These are phyloP conservation scores for Heliconius hermathena DNA, from an alignment of 1,140 invertebrate genomes.

Conservation along the genomic window DNA sequence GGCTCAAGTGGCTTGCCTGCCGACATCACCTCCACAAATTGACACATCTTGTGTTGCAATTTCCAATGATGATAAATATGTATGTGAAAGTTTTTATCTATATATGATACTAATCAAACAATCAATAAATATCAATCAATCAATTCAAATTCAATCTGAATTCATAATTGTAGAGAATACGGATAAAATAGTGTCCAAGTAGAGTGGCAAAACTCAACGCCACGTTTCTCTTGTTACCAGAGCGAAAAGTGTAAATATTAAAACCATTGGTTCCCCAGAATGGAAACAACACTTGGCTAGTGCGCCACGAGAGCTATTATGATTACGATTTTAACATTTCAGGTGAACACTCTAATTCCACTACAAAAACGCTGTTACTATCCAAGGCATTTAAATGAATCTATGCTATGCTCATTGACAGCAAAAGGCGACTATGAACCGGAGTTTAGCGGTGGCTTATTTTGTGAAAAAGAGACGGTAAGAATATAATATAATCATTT, in stretches of 20 bases:
- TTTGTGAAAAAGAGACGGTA: constrained; percentile 18
- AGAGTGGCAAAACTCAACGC: too few species aligned
- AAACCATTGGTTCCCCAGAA: too few species aligned
- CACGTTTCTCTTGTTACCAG: too few species aligned
- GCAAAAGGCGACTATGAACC: constrained; percentile 23
- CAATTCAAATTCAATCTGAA: too few species aligned
- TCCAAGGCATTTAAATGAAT: neutral
- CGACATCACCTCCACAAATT: neutral
- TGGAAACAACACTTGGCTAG: too few species aligned
- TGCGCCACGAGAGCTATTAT: too few species aligned
- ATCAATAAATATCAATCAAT: too few species aligned
- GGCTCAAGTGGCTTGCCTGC: constrained; percentile 3
- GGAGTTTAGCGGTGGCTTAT: constrained; percentile 24
- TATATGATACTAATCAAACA: too few species aligned
- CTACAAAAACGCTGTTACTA: neutral
- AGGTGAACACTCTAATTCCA: neutral
- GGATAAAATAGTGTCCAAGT: too few species aligned
- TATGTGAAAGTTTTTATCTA: neutral
- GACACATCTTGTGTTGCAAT: constrained; percentile 11
- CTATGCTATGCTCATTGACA: constrained; percentile 14
- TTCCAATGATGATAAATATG: constrained; percentile 24
- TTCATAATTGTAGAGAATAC: too few species aligned
- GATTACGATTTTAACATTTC: neutral
- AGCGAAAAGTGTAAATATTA: too few species aligned
- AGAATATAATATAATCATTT: neutral